Evolutionary conservation across 2,797 vertebrate genomes (phyloP).

Genomic region (Hydrophis major): DNA sequence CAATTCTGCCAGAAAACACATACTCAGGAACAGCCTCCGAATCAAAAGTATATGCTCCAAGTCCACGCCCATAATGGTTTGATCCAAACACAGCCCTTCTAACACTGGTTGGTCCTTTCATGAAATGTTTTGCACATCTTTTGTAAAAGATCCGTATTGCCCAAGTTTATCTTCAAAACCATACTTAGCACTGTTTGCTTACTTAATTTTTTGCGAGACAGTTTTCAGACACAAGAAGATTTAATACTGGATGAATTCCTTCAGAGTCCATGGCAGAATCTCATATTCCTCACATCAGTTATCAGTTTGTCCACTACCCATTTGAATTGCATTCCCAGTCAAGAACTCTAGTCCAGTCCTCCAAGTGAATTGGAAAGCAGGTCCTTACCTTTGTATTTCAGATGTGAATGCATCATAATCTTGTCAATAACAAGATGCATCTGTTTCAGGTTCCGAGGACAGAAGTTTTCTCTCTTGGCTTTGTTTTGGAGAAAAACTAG

Average conservation of each 20-base stretch:
- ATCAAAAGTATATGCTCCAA: background rate
- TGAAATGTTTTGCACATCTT: background rate
- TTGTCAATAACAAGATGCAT: conserved; percentile 86
- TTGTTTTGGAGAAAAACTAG: conserved; percentile 90
- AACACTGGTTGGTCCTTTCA: background rate
- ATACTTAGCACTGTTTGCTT: background rate
- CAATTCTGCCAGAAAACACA: background rate
- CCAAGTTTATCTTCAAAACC: background rate
- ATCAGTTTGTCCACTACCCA: background rate
- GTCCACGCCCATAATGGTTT: background rate
- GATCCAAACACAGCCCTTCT: background rate
- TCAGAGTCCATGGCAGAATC: too few species aligned
- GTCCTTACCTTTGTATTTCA: conserved; percentile 84
- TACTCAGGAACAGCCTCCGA: background rate
- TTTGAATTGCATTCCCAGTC: background rate
- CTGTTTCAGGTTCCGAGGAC: conserved; percentile 83
- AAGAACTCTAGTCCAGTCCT: background rate
- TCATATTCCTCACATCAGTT: background rate
- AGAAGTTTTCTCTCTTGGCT: conserved; percentile 85
- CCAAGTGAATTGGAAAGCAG: background rate
- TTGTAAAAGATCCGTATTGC: background rate
- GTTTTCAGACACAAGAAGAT: background rate
- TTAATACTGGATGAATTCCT: background rate
- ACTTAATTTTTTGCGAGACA: background rate
- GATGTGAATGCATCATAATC: conserved; percentile 88